Evolutionary conservation across 1,140 invertebrate species (phyloP), one percentile per base, ranked within the genome.

Genomic region (Philotrypesis tridentata): DNA sequence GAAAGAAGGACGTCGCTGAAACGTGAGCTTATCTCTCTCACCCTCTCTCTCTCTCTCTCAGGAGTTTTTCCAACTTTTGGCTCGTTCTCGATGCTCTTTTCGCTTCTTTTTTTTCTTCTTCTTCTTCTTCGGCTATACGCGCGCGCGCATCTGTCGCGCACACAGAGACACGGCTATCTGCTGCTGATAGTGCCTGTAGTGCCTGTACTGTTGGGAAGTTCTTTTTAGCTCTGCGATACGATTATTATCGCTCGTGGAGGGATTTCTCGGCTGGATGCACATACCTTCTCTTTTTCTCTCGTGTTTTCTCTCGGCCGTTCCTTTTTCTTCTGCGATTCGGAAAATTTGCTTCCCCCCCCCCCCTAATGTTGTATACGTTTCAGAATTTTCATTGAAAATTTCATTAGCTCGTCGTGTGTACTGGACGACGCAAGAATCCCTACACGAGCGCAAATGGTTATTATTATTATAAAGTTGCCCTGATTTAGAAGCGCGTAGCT

Each of bases 11-110:
- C 48, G 48, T 55, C 48, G 48, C 21, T 17, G 48, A 55, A 55
- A 43, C 40, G 40, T 11, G 5, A 48, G 43, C 33, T 68, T 67
- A 68, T 68, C 75, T 78, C 33, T 17, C 37, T 37, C 43, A 11
- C 63, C 21, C 63, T 55, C 17, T 55, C 48, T 55, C 48, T 55
- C 14, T 21, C 48, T 55, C 5, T 21, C 63, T 78, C 23, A 21
- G 37, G 75, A 68, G 37, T 68, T 68, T 78, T 65, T 55, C 25
- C 27, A 78, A 78, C 55, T 78, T 78, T 78, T 65, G 75, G 25
- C 25, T 78, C 65, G 33, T 65, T 48, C 65, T 48, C 48, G 48
- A 55, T 55, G 55, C 61, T 31, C 73, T 63, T 61, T 75, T 75
- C 73, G 73, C 73, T 60, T 75, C 23, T 17, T 75, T 12, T 21